A percentile compares a stretch with the other conserved stretches of the same genome.
Evolutionary conservation across 2,797 vertebrate genomes (phyloP).

Genomic region (Anableps anableps): DNA sequence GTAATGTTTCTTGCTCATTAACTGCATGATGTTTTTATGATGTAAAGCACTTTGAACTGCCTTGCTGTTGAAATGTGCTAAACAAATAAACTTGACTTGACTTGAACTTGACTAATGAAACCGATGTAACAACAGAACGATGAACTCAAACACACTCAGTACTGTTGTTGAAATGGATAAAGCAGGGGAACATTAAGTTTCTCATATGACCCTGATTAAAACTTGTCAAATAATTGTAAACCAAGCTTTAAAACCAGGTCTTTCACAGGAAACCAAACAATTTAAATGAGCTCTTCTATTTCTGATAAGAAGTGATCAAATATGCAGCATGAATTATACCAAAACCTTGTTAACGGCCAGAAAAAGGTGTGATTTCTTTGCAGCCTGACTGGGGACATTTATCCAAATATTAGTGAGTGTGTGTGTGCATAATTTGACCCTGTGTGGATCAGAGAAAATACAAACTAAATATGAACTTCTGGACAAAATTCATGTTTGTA

Average conservation of each 20-base stretch:
- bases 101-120: no score
- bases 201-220: not conserved
- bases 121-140: not conserved
- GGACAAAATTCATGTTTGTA: not conserved
- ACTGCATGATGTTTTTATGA: no score
- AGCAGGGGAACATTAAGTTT: not conserved
- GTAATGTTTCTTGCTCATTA: no score
- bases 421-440: conserved; percentile 1
- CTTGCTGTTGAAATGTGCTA: no score
- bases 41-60: no score
- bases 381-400: not conserved
- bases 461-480: not conserved
- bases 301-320: not conserved
- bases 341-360: not conserved
- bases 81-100: no score
- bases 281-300: not conserved
- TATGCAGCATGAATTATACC: not conserved
- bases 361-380: not conserved
- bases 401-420: not conserved
- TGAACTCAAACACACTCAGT: not conserved
- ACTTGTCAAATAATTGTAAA: not conserved
- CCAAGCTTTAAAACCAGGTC: not conserved
- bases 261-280: not conserved
- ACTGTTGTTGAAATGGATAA: not conserved
- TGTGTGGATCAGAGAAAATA: not conserved